phyloP scores from a whole-genome alignment of 2,113 vertebrate species.

The Dasyornis broadbenti region DNA sequence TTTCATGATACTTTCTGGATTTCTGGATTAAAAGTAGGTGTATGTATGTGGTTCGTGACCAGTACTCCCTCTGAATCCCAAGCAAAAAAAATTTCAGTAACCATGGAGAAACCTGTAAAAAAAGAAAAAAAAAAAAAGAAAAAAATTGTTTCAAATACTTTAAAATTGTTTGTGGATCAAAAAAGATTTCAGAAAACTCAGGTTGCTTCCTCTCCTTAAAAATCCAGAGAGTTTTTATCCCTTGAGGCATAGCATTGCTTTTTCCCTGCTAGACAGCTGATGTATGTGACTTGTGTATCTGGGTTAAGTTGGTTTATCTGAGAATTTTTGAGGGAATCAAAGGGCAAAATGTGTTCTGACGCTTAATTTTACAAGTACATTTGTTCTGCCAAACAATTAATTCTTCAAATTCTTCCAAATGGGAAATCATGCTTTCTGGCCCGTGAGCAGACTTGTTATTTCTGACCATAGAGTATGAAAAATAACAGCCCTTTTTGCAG shows the following conservation, averaged over 20 bases:
- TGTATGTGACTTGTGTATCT: neutral
- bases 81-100: neutral
- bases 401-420: constrained; percentile 57
- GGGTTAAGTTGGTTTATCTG: constrained; percentile 23
- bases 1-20: neutral
- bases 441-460: neutral
- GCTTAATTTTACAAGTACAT: constrained; percentile 34
- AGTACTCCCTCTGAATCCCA: neutral
- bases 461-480: neutral
- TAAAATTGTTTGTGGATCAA: neutral
- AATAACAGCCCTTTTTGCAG: neutral
- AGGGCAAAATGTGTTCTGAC: constrained; percentile 39
- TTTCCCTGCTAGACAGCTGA: neutral
- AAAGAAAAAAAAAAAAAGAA: neutral
- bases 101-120: neutral
- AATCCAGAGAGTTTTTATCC: neutral
- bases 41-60: rapidly evolving
- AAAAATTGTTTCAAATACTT: neutral
- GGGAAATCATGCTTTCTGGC: constrained; percentile 26
- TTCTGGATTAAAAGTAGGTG: neutral
- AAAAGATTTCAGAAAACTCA: neutral
- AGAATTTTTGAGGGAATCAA: constrained; percentile 21
- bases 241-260: neutral
- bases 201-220: neutral
- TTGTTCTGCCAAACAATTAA: constrained; percentile 64